Conservation (phyloP, 92 coral and sea anemone genomes). For the Paragorgia papillata region DNA sequence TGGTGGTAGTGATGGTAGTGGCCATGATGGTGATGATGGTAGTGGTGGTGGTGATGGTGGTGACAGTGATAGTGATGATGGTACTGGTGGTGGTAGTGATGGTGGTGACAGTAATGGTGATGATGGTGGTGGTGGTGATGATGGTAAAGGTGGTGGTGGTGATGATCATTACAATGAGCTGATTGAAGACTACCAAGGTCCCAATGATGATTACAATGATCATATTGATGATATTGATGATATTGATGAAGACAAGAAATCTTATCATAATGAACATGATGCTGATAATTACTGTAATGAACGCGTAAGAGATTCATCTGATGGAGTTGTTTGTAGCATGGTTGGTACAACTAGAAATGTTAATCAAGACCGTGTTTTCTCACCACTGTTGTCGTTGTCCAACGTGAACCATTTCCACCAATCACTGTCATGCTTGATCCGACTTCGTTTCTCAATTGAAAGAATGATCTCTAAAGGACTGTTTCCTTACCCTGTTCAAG, state of each 20-base stretch:
- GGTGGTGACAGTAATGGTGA: not conserved
- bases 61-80: not conserved
- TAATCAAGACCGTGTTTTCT: not conserved
- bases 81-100: not conserved
- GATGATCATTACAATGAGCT: constrained; percentile 1
- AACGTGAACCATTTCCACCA: not conserved
- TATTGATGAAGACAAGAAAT: constrained; percentile 8
- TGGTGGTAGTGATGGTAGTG: constrained; percentile 24
- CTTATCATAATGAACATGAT: constrained; percentile 18
- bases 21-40: constrained; percentile 1
- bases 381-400: not conserved
- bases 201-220: not conserved
- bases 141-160: not conserved
- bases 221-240: constrained; percentile 26
- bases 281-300: not conserved
- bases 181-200: not conserved
- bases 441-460: constrained; percentile 66
- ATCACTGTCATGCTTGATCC: constrained; percentile 67
- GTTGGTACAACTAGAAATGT: too few species aligned
- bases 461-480: constrained; percentile 56
- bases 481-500: constrained; percentile 69
- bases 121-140: not conserved
- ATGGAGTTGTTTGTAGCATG: too few species aligned
- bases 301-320: too few species aligned
- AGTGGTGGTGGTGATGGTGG: constrained; percentile 4